These are phyloP conservation scores for Dendropsophus ebraccatus DNA, from an alignment of 2,113 vertebrate species.

Conservation along the genomic window DNA sequence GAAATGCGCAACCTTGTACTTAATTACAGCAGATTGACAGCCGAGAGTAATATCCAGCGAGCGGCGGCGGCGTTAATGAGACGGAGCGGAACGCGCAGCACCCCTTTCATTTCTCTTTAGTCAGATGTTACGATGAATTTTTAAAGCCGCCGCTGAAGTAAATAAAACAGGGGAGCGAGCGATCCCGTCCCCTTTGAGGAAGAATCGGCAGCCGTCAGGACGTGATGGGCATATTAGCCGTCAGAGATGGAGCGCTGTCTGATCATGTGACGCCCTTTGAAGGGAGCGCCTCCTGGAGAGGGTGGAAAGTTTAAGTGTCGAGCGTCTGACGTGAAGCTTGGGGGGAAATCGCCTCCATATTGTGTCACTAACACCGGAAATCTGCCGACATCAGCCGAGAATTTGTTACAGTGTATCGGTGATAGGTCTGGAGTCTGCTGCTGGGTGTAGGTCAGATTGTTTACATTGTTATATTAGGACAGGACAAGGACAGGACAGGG, in stretches of 20 bases:
- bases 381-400: background rate
- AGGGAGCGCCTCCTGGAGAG: background rate
- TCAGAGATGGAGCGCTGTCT: constrained; percentile 2
- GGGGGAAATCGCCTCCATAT: background rate
- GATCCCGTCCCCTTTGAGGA: constrained; percentile 69
- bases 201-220: constrained; percentile 60
- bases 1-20: constrained; percentile 75
- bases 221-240: background rate
- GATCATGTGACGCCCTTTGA: constrained; percentile 27
- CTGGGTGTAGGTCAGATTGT: background rate
- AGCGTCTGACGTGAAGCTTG: background rate
- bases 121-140: constrained; percentile 66
- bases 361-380: background rate
- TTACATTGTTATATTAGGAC: too few relatives aligned
- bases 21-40: constrained; percentile 82
- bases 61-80: constrained; percentile 77
- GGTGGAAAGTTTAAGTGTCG: background rate
- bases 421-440: background rate
- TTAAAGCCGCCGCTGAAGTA: constrained; percentile 70
- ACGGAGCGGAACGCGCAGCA: constrained; percentile 67
- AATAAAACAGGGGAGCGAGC: constrained; percentile 72
- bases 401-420: background rate
- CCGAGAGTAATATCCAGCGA: constrained; percentile 76
- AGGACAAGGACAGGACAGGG: background rate
- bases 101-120: constrained; percentile 65